Base-by-base conservation (phyloP, 2,797 vertebrate species). In the Manis pentadactyla region DNA sequence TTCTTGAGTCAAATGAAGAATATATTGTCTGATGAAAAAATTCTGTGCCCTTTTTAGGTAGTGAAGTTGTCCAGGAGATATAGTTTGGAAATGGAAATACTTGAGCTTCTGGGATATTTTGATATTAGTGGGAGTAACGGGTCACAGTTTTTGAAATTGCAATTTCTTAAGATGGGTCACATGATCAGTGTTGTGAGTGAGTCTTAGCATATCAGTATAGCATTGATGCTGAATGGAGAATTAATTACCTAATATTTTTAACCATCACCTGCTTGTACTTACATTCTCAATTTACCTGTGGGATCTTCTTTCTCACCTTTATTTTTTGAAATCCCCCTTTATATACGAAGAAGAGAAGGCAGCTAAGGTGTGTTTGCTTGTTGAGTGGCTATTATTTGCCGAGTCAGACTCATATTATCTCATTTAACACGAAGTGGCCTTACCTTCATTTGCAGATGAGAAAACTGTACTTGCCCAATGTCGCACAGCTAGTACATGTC, bases 161-260 rank as follows among this genome's bases (percentile, higher is more conserved):
- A 13, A 46, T 88, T 75, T 51, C 27, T 68, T 96, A 96, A 73
- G 57, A 63, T 14, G 71, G 63, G 39, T 69, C 37, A 91, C 11
- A n/a, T 71, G 53, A 11, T 57, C 23, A 64, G n/a, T 88, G 15
- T 81, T 78, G 61, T 17, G 29, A 69, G 23, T 61, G 64, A 87
- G 17, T 66, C 19, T 34, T 75, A 82, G 61, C 42, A 12, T 46
- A 46, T 46, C 46, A 71, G 4, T 61, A 18, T 14, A 81, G 29
- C 15, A 27, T 81, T 90, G 81, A 57, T 63, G 69, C 12, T 57
- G 46, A 39, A 77, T 81, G 57, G 69, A 92, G 81, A 79, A 57
- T 86, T 94, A 89, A 57, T 86, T 94, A 89, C 29, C 37, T 66
- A 53, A 27, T 57, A 31, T 78, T 90, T 96, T 85, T 81, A 92